Evolutionary conservation across 2,888 invertebrate genomes (phyloP).

Genomic region (Polydrusus cervinus): DNA sequence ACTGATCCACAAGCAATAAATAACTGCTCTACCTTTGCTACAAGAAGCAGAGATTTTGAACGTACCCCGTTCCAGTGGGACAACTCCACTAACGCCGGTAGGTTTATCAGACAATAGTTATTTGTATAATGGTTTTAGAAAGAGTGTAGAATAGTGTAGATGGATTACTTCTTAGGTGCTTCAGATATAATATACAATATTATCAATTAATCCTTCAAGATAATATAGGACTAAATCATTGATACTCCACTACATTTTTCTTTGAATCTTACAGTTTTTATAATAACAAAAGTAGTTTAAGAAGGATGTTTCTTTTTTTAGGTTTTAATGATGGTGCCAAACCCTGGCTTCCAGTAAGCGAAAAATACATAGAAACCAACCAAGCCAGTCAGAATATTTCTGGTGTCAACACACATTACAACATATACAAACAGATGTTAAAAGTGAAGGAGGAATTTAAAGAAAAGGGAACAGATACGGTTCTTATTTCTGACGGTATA

Average conservation of each 20-base stretch:
- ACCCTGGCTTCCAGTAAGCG: conserved; percentile 83
- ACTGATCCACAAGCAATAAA: conserved; percentile 75
- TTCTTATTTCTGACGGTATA: not conserved
- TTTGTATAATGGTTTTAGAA: too few species aligned
- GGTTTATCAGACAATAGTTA: not conserved
- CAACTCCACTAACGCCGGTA: conserved; percentile 75
- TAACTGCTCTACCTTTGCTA: conserved; percentile 70
- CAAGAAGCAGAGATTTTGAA: conserved; percentile 80
- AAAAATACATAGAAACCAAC: conserved; percentile 76
- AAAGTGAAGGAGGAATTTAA: conserved; percentile 71
- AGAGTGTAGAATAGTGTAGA: too few species aligned
- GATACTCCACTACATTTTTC: too few species aligned
- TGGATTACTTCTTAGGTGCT: too few species aligned
- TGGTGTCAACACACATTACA: conserved; percentile 75
- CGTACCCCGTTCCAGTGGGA: conserved; percentile 91
- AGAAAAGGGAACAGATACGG: conserved; percentile 25
- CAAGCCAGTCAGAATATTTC: conserved; percentile 72
- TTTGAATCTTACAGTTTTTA: too few species aligned
- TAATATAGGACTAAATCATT: too few species aligned
- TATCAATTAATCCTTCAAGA: too few species aligned
- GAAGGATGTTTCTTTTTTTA: too few species aligned
- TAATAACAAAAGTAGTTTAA: too few species aligned
- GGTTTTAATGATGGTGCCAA: conserved; percentile 71
- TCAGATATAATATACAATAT: too few species aligned
- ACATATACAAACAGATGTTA: conserved; percentile 76